phyloP scores from a whole-genome alignment of 2,888 invertebrate species.

The Parapristionchus giblindavisi region DNA sequence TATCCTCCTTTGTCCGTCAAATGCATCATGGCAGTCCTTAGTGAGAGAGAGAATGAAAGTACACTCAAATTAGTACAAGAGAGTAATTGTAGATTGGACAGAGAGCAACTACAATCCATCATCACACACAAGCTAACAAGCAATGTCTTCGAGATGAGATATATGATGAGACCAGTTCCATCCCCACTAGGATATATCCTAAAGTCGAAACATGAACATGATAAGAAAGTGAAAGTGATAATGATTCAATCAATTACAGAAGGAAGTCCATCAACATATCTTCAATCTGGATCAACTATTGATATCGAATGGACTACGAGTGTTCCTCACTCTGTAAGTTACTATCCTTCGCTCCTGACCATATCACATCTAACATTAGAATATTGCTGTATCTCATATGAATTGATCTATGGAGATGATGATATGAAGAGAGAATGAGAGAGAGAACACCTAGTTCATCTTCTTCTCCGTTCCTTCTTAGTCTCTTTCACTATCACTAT shows the following conservation, averaged over 20 bases:
- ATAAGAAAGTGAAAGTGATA: constrained; percentile 2
- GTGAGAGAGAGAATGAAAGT: background rate
- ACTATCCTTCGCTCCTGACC: no score
- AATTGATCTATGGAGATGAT: background rate
- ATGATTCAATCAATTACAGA: constrained; percentile 14
- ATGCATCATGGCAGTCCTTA: no score
- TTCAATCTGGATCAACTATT: constrained; percentile 80
- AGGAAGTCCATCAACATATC: constrained; percentile 62
- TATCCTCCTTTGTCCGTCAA: background rate
- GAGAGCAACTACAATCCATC: background rate
- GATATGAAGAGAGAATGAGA: background rate
- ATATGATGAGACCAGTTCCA: constrained; percentile 27
- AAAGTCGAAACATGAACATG: constrained; percentile 1
- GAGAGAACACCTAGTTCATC: background rate
- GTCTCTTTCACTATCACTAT: constrained; percentile 1
- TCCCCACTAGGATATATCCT: background rate
- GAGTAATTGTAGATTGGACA: constrained; percentile 8
- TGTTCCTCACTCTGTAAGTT: constrained; percentile 86
- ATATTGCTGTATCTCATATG: no score
- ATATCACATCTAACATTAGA: no score
- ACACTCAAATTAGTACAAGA: constrained; percentile 14
- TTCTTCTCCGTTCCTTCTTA: no score
- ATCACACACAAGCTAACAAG: constrained; percentile 7
- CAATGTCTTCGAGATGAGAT: background rate
- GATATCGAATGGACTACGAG: constrained; percentile 93